Base-by-base conservation (phyloP, 2,797 vertebrate species). In the Helarctos malayanus region DNA sequence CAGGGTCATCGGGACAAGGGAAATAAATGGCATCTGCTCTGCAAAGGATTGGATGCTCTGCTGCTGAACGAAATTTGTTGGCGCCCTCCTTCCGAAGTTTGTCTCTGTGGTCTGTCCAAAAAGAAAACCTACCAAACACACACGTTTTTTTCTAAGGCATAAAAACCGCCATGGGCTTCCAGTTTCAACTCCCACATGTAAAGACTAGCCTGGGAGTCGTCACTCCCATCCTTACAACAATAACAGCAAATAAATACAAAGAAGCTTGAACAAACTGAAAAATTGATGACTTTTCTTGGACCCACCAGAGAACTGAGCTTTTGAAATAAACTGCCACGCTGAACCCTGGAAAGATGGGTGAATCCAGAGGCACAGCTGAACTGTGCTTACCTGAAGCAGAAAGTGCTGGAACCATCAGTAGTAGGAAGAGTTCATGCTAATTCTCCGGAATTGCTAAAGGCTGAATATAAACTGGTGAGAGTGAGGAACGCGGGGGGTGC, bases 171-270 rank as follows among this genome's bases (percentile, higher is more conserved):
- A 1, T 5, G 10, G 47, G 16, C 52, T 91, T 73, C 69, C 25
- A 7, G 21, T 12, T 45, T 49, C 45, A 4, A 45, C 8, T 38
- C 38, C 5, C 11, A 49, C 8, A 18, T 0, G 2, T 6, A 11
- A 69, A 56, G 65, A 85, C 41, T 41, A 41, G 47, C 32, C 19
- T 27, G 19, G 23, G 4, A 68, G 45, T 38, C 5, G 0, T 63
- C 35, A 9, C 12, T 61, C n/a, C 21, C 1, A 0, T 5, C 13
- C 54, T 47, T 9, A 15, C 19, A 16, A 14, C 32, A 54, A 54
- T 14, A 8, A 12, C 16, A 68, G 54, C 49, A 27, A 18, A 5
- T 29, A 47, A 29, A 29, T 8, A 75, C 29, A 73, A 41, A 73
- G 71, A 38, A 7, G 14, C 76, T 15, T 15, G 21, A 38, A 14